These are phyloP conservation scores for Leptogaster cylindrica DNA, from an alignment of 2,888 invertebrate species.

Conservation along the genomic window DNA sequence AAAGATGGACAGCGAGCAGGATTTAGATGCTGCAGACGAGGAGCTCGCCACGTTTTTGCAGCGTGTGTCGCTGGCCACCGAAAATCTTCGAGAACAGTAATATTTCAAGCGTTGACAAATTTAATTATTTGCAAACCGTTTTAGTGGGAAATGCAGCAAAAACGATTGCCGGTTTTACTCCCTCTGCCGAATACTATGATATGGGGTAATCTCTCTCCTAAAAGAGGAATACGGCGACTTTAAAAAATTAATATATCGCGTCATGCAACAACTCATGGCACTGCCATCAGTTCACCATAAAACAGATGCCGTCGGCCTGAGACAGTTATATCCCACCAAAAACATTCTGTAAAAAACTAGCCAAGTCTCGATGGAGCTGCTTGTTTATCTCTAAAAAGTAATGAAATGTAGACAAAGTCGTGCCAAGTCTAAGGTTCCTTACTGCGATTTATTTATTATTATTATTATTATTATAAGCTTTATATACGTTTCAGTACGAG, in stretches of 20 bases:
- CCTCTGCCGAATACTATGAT: background rate
- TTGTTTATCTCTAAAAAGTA: no score
- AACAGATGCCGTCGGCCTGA: background rate
- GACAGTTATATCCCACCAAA: no score
- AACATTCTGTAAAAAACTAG: no score
- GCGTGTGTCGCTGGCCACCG: background rate
- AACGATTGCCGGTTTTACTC: background rate
- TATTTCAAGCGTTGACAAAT: background rate
- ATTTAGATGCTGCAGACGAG: slow-evolving; percentile 18
- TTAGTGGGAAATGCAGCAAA: background rate
- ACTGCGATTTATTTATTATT: no score
- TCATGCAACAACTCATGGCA: background rate
- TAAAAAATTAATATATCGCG: background rate
- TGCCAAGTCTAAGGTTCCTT: no score
- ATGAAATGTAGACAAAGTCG: no score
- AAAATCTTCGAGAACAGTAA: slow-evolving; percentile 2
- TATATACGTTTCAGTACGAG: no score
- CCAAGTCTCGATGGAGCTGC: no score
- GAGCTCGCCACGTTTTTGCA: slow-evolving; percentile 13
- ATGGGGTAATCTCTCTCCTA: background rate
- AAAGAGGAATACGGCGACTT: background rate
- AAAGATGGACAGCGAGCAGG: background rate
- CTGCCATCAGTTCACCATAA: background rate
- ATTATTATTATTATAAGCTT: no score
- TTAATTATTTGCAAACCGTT: background rate